Base-by-base conservation (phyloP, 2,797 vertebrate genomes). In the Gymnodraco acuticeps region DNA sequence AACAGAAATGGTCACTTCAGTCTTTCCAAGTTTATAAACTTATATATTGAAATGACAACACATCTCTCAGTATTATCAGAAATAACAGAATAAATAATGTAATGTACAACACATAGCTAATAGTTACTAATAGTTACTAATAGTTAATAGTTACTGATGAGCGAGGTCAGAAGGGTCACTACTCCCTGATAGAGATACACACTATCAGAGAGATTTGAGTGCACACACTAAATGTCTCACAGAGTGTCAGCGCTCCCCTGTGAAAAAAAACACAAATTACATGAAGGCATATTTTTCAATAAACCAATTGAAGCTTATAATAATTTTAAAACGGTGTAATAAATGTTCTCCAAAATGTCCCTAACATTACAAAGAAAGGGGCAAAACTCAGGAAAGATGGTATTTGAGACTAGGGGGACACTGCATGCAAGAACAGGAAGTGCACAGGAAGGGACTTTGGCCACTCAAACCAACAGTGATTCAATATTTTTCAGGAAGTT, bases 231-330 rank as follows among this genome's bases (percentile, higher is more conserved):
- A 33, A 56, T 64, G 17, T 19, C 13, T 27, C 68, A 23, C 9
- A 0, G 65, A 0, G 65, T 11, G 48, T 42, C 20, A 83, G 79
- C 83, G 10, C 83, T 86, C 70, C 78, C 5, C 0, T 85, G 88
- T 93, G 92, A 87, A 15, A 45, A 75, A 4, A 60, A 7, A 2
- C 7, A 33, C 12, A 20, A 68, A 61, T 33, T 48, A 77, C 81
- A 82, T 9, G 5, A 5, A 38, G 20, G 14, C 14, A 12, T 55
- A 23, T 52, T 52, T 50, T 31, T 38, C 15, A 46, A 15, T 3
- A 60, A 59, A 11, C 3, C 3, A 0, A 27, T 50, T 1, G n/a
- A 16, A 23, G n/a, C n/a, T 23, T 64, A 5, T 33, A 51, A 8
- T 5, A 8, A 61, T 53, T 53, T 50, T 41, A 27, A 48, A 13